Evolutionary conservation across 2,888 invertebrate species (phyloP), one percentile per base, ranked within the genome.

Genomic region (Tachystola acroxantha): DNA sequence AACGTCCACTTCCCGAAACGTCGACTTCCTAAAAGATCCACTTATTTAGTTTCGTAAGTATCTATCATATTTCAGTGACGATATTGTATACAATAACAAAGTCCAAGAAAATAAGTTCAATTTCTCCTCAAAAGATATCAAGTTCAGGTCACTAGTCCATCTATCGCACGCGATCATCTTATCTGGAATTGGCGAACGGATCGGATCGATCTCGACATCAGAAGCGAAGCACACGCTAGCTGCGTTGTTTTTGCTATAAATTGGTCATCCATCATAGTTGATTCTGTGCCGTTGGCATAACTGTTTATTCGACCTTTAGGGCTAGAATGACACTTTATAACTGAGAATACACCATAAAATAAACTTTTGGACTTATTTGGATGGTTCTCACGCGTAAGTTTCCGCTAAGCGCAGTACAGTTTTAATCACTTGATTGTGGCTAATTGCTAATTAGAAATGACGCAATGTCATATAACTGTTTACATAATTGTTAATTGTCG

Each of bases 361-460:
- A n/a, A n/a, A n/a, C n/a, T n/a, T n/a, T n/a, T n/a, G n/a, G n/a
- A n/a, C n/a, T n/a, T n/a, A n/a, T n/a, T n/a, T n/a, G n/a, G n/a
- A n/a, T n/a, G 16, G 7, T 35, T 28, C 35, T 13, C 35, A 35
- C 29, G 29, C 13, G 7, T n/a, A 16, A 12, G 12, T 29, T 28
- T 28, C 35, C 35, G 28, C 26, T 24, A 7, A 11, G 34, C 7
- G 57, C 49, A 53, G 57, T 66, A 72, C 73, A 68, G 72, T 69
- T 74, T 60, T 77, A 79, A 77, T 74, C 9, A 20, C 20, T n/a
- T n/a, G n/a, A n/a, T 16, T 72, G 64, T 58, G 29, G 40, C 48
- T 72, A 73, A 74, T 74, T 69, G 63, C 41, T 48, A 55, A 62
- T n/a, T n/a, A n/a, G n/a, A n/a, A n/a, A n/a, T 76, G 72, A 64